Percentiles rank a stretch among this genome's conserved stretches.
Evolutionary conservation across 2,113 vertebrate genomes (phyloP).

Genomic region (Oryzias curvinotus): DNA sequence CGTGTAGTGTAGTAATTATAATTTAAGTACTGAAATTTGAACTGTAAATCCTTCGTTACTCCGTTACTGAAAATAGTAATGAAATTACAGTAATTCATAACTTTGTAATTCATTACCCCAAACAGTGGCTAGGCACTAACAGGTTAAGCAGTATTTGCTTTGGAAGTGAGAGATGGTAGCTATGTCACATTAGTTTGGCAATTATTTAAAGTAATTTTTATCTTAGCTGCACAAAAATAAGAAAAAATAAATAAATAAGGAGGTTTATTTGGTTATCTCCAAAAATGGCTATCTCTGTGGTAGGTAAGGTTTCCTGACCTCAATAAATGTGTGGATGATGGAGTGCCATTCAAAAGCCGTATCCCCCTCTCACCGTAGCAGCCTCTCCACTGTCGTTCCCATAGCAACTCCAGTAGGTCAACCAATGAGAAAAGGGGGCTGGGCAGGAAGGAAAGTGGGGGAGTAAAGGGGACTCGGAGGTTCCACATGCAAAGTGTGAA

Average conservation of each 20-base stretch:
- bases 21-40: too few relatives aligned
- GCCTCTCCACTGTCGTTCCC: slow-evolving; percentile 73
- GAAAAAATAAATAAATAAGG: neutral
- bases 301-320: slow-evolving; percentile 16
- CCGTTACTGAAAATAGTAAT: too few relatives aligned
- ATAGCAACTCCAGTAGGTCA: slow-evolving; percentile 83
- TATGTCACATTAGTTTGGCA: too few relatives aligned
- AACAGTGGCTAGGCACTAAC: too few relatives aligned
- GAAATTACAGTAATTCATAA: too few relatives aligned
- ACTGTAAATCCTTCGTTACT: too few relatives aligned
- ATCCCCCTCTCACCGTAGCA: slow-evolving; percentile 71
- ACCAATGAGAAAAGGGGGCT: slow-evolving; percentile 78
- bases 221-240: too few relatives aligned
- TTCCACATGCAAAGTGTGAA: slow-evolving; percentile 38
- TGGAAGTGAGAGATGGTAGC: too few relatives aligned
- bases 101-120: too few relatives aligned
- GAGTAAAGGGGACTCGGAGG: slow-evolving; percentile 22
- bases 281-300: neutral
- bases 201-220: too few relatives aligned
- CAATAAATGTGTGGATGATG: slow-evolving; percentile 9
- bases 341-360: slow-evolving; percentile 56
- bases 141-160: too few relatives aligned
- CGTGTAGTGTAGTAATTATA: too few relatives aligned
- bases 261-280: neutral
- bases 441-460: slow-evolving; percentile 58